Conservation (phyloP, 2,113 vertebrate genomes). For the Stigmatopora argus region DNA sequence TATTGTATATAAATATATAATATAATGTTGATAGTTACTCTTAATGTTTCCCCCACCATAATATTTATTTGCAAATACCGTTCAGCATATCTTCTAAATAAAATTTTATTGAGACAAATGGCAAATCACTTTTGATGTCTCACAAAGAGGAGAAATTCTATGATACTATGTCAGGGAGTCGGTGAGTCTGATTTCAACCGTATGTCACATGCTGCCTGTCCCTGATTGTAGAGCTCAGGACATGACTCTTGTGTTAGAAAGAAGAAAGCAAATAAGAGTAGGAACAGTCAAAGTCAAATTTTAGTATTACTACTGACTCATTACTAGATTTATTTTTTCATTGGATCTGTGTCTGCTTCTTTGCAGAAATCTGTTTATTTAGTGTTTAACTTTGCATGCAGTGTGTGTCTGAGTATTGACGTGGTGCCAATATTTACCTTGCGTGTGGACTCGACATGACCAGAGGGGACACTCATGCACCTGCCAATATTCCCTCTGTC, state of each 20-base stretch:
- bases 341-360: background rate
- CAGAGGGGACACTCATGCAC: conserved; percentile 45
- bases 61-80: background rate
- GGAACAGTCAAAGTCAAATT: background rate
- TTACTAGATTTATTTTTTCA: background rate
- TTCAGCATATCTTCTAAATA: conserved; percentile 14
- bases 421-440: conserved; percentile 52
- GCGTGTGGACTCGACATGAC: conserved; percentile 40
- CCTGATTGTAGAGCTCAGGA: conserved; percentile 29
- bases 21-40: background rate
- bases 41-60: background rate
- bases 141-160: conserved; percentile 13
- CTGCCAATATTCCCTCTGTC: conserved; percentile 46
- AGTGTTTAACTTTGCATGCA: conserved; percentile 1
- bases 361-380: conserved; percentile 6
- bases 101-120: conserved; percentile 11
- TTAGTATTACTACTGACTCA: background rate
- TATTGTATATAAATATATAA: no score
- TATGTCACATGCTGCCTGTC: conserved; percentile 26
- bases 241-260: conserved; percentile 27
- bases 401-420: conserved; percentile 25
- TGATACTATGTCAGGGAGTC: background rate
- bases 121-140: conserved; percentile 13
- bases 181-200: conserved; percentile 27
- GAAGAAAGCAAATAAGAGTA: background rate